Base-by-base conservation (phyloP, 2,797 vertebrate species). In the Enteromius viviparus region DNA sequence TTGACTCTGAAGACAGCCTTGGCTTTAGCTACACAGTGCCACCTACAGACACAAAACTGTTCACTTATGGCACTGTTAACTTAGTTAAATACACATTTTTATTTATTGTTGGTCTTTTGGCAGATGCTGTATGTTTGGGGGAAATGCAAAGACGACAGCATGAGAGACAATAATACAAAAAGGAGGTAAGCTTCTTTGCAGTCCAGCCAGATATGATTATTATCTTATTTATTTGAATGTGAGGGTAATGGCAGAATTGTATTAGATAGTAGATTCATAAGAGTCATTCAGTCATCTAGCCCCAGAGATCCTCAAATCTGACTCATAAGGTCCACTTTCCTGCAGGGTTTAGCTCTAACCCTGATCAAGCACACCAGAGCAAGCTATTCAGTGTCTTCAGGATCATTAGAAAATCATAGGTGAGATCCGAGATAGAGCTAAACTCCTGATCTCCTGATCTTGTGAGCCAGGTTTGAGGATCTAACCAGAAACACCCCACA, bases 21-120 rank as follows among this genome's bases (percentile, higher is more conserved):
- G 60, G 60, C 45, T 66, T 82, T 37, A 77, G 81, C 26, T 70
- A 77, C 74, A 78, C 81, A 83, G 81, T 83, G 81, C 74, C 81
- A 77, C 75, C 81, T 60, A 70, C 81, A 64, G 70, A 12, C 21
- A 26, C 6, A 53, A 1, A 47, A 21, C 37, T 17, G 19, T n/a
- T 64, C 60, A 64, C 26, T 64, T 12, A 17, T 14, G 7, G 68
- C 42, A 19, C 49, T 37, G 45, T 34, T 34, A 21, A 21, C 21
- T 58, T 23, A 86, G 87, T 89, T 19, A 76, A 15, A 53, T 23
- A 0, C 29, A 1, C 37, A 77, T 78, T 4, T 65, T n/a, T n/a
- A 34, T 5, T 14, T 29, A 62, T 62, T 29, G 26, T 47, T 77
- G 42, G 42, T 29, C 19, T 2, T n/a, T 7, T 32, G 26, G 12